These are phyloP conservation scores for Plecturocebus donacophilus DNA, from an alignment of 2,113 vertebrate genomes.

Conservation along the genomic window DNA sequence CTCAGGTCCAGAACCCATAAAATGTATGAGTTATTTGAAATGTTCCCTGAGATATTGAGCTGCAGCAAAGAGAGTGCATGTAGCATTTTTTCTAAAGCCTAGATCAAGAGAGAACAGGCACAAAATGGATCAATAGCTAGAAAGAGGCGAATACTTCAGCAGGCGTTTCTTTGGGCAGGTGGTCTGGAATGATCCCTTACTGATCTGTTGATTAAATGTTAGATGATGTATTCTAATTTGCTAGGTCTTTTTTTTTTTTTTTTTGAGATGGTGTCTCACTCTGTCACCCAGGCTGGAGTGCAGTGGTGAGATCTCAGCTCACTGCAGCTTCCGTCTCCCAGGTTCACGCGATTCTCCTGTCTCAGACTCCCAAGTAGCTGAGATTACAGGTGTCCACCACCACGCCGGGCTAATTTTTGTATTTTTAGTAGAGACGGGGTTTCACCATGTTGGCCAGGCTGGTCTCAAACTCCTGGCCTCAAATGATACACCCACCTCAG, in stretches of 20 bases:
- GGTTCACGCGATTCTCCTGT: neutral
- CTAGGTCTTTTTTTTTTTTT: neutral
- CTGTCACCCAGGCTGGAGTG: neutral
- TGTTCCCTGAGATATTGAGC: neutral
- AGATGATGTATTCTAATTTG: fast-evolving
- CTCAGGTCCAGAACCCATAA: neutral
- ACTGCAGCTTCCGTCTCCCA: neutral
- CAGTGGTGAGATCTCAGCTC: neutral
- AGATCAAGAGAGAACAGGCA: neutral
- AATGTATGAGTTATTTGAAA: neutral
- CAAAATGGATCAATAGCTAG: neutral
- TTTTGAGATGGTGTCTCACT: neutral
- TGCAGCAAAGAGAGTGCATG: neutral
- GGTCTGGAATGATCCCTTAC: neutral
- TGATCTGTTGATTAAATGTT: neutral
- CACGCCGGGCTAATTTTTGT: neutral
- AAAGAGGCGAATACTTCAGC: neutral
- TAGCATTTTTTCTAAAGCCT: neutral
- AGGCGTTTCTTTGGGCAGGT: neutral
- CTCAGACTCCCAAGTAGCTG: neutral
- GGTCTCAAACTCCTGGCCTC: too few species aligned
- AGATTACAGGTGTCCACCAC: neutral
- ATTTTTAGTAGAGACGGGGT: neutral
- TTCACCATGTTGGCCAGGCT: neutral
- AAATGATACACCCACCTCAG: neutral